A percentile compares a stretch with the other conserved stretches of the same genome.
phyloP scores from a whole-genome alignment of 2,888 invertebrate genomes.

The Phorcus lineatus region DNA sequence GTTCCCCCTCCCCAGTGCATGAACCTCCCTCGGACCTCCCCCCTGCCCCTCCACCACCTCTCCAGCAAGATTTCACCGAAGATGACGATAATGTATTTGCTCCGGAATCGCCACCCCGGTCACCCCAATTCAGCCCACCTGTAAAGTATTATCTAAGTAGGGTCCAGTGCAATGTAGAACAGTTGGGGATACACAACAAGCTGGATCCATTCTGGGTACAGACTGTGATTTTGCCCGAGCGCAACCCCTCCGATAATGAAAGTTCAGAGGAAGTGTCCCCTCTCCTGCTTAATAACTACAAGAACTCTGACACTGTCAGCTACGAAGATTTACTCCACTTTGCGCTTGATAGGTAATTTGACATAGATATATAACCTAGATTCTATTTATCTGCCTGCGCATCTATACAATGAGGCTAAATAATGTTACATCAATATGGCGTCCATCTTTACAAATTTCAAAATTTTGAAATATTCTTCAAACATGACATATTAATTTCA shows the following conservation, averaged over 20 bases:
- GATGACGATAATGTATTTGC: constrained; percentile 58
- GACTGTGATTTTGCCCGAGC: constrained; percentile 53
- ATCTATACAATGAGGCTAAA: background rate
- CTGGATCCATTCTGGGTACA: constrained; percentile 71
- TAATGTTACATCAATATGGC: constrained; percentile 5
- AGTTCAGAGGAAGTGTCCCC: constrained; percentile 77
- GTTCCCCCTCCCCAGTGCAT: constrained; percentile 42
- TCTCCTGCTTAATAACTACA: constrained; percentile 73
- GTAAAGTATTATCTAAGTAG: constrained; percentile 50
- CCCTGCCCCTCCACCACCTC: constrained; percentile 54
- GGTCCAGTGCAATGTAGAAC: constrained; percentile 63
- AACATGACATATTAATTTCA: too few relatives aligned
- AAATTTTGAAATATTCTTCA: too few relatives aligned
- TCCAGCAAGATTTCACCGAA: constrained; percentile 39
- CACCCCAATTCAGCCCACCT: background rate
- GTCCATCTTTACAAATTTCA: background rate
- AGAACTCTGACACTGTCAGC: constrained; percentile 84
- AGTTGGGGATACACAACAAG: constrained; percentile 67
- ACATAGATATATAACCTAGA: background rate
- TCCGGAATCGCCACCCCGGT: constrained; percentile 28
- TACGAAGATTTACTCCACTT: constrained; percentile 94
- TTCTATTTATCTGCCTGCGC: constrained; percentile 24
- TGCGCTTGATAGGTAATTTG: constrained; percentile 82
- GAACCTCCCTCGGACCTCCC: constrained; percentile 52
- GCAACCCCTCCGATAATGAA: constrained; percentile 47